Evolutionary conservation across 2,113 vertebrate species (phyloP), one percentile per base, ranked within the genome.

Genomic region (Bos javanicus): DNA sequence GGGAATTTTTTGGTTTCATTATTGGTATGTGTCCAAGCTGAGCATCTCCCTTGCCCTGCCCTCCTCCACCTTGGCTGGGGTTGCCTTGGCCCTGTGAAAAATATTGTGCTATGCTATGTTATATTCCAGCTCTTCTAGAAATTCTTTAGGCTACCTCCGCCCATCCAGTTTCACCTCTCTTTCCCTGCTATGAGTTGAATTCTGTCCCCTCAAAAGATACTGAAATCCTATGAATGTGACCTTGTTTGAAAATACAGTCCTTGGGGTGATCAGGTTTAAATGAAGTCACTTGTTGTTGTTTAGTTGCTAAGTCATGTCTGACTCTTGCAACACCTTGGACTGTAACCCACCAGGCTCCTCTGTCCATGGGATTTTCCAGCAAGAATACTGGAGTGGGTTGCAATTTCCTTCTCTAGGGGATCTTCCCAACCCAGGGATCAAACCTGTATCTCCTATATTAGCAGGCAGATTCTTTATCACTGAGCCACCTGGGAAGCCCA

Each of bases 211-310:
- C 52, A 43, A 57, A 91, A 91, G 74, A 80, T 52, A 91, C 5
- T 21, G 12, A 93, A 94, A 82, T 97, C 26, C 62, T 71, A 2
- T 39, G 14, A 90, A 21, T 60, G 15, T 60, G 46, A 76, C 28
- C 43, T 82, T 88, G 87, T 81, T 97, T 88, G 80, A 74, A 87
- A 93, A 87, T 46, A 62, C 13, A 23, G 21, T 90, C 71, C 46
- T 83, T 56, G 30, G 46, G 88, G 60, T 71, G 76, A 92, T 60
- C 71, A 89, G 52, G 33, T 91, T 91, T 80, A 97, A 94, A 94
- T 33, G 6, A 74, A 57, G 59, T 52, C 71, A 26, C 23, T 76
- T 76, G 39, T 43, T 74, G 67, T 13, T 74, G 71, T 43, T 76
- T 43, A 43, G 39, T 43, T 76, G 71, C 36, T 43, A 76, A 43